These are phyloP conservation scores for Onychomys leucogaster DNA, from an alignment of 2,797 vertebrate species.

Conservation along the genomic window DNA sequence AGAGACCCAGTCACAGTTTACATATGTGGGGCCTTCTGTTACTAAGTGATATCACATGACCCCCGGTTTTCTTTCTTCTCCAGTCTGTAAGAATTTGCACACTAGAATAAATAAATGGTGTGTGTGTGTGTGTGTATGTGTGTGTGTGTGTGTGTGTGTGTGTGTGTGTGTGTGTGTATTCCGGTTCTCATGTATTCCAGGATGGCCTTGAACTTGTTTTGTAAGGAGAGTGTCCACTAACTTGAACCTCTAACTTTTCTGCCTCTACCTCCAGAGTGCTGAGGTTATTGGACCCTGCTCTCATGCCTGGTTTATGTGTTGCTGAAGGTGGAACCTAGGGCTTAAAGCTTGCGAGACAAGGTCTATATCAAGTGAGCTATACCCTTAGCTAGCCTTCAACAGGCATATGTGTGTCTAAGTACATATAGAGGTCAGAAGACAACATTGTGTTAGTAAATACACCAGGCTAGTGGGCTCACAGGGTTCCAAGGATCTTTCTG, in stretches of 20 bases:
- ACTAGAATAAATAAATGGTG: background rate
- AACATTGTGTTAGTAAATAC: background rate
- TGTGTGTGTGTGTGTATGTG: background rate
- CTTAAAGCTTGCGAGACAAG: background rate
- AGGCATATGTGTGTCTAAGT: too few relatives aligned
- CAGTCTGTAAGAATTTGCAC: background rate
- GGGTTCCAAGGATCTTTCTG: background rate
- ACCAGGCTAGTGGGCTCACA: background rate
- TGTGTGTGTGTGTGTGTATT: background rate
- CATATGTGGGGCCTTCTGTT: background rate
- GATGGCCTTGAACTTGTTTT: background rate
- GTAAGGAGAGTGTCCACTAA: background rate
- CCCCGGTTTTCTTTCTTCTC: background rate
- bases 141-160: background rate
- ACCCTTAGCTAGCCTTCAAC: too few relatives aligned
- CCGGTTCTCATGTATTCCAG: background rate
- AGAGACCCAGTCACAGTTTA: background rate
- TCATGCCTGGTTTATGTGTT: background rate
- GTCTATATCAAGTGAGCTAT: background rate
- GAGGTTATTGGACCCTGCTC: background rate
- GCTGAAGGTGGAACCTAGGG: background rate
- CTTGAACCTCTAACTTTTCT: background rate
- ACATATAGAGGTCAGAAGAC: background rate
- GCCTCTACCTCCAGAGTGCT: background rate
- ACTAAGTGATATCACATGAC: background rate